phyloP scores from a whole-genome alignment of 2,888 invertebrate species.

The Eilema sororculum region DNA sequence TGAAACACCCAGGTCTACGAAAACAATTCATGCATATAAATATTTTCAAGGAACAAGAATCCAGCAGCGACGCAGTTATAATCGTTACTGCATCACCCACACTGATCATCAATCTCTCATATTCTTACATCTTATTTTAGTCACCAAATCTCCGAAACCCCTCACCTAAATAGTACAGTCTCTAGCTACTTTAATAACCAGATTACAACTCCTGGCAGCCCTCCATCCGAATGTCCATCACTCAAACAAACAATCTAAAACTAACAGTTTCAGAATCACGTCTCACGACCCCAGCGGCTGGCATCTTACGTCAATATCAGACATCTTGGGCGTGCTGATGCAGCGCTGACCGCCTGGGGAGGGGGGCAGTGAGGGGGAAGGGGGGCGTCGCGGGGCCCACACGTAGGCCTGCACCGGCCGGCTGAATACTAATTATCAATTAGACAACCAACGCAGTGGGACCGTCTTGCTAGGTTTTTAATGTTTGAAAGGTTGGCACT shows the following conservation, averaged over 20 bases:
- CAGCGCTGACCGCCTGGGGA: constrained; percentile 60
- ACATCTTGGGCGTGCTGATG: constrained; percentile 69
- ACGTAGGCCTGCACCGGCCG: constrained; percentile 78
- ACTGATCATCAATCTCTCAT: no score
- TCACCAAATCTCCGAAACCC: background rate
- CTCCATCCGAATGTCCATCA: constrained; percentile 18
- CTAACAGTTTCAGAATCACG: constrained; percentile 55
- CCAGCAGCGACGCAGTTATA: no score
- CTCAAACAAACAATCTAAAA: constrained; percentile 24
- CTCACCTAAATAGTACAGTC: background rate
- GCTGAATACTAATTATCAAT: constrained; percentile 83
- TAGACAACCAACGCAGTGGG: constrained; percentile 50
- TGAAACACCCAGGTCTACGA: no score
- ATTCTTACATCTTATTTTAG: background rate
- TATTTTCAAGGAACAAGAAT: no score
- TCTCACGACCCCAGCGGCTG: constrained; percentile 63
- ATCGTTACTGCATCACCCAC: no score
- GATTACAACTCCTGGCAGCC: background rate
- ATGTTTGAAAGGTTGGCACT: constrained; percentile 22
- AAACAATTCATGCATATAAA: no score
- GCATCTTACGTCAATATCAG: constrained; percentile 72
- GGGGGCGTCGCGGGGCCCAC: constrained; percentile 52
- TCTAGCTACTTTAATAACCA: background rate
- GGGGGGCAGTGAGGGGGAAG: constrained; percentile 31
- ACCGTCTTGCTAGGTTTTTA: constrained; percentile 29